A percentile compares a stretch with the other conserved stretches of the same genome.
Evolutionary conservation across 2,113 vertebrate species (phyloP).

Genomic region (Larimichthys polyactis): DNA sequence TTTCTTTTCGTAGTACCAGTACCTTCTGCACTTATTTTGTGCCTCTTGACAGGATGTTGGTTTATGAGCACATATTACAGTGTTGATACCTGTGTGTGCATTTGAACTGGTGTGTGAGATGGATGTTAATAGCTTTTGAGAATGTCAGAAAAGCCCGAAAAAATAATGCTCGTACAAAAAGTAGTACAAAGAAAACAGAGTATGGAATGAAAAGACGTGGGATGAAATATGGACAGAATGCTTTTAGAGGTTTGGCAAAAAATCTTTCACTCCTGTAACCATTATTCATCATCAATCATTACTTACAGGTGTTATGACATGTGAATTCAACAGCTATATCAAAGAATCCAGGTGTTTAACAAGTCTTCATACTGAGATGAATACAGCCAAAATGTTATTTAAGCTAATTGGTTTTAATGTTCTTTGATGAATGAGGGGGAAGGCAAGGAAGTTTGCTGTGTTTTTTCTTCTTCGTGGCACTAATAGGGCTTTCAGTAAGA

Average conservation of each 20-base stretch:
- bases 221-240: constrained; percentile 1
- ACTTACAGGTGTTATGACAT: constrained; percentile 27
- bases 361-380: constrained; percentile 26
- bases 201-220: not conserved
- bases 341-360: constrained; percentile 52
- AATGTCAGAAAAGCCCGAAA: not conserved
- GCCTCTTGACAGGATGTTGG: not conserved
- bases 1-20: not conserved
- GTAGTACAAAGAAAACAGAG: not conserved
- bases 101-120: not conserved
- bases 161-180: not conserved
- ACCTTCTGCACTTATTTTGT: not conserved
- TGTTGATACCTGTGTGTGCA: not conserved
- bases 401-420: constrained; percentile 52
- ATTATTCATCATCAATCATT: constrained; percentile 30
- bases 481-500: constrained; percentile 72
- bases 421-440: constrained; percentile 46
- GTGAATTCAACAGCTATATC: constrained; percentile 5
- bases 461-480: constrained; percentile 17
- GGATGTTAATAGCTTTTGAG: not conserved
- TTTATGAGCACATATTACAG: not conserved
- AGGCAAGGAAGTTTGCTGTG: constrained; percentile 30
- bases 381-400: constrained; percentile 41
- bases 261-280: not conserved
- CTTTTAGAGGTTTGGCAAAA: constrained; percentile 19